Evolutionary conservation across 37 sponge, comb jelly and placozoan species (phyloP).

Genomic region (Crambe crambe): DNA sequence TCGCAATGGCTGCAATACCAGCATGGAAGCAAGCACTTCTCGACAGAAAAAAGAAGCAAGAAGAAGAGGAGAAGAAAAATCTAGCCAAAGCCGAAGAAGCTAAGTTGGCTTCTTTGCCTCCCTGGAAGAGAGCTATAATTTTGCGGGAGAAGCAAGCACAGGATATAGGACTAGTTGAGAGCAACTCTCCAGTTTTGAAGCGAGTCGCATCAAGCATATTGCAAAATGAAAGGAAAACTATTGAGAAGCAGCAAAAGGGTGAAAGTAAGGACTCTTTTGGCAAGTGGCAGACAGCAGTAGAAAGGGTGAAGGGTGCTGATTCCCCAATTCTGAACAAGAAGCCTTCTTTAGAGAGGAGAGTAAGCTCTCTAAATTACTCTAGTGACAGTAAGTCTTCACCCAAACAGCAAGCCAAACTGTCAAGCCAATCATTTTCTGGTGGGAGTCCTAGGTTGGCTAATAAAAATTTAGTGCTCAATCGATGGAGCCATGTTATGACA

Average conservation of each 20-base stretch:
- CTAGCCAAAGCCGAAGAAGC: constrained; percentile 66
- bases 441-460: neutral
- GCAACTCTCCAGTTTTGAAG: neutral
- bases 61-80: constrained; percentile 63
- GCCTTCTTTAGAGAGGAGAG: neutral
- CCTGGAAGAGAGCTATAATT: constrained; percentile 63
- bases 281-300: constrained; percentile 4
- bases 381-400: neutral
- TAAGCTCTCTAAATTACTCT: neutral
- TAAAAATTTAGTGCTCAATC: neutral
- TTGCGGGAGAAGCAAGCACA: constrained; percentile 6
- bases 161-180: neutral
- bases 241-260: neutral
- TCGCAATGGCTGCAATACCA: constrained; percentile 15
- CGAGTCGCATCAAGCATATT: neutral
- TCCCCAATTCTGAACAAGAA: neutral
- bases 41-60: constrained; percentile 65
- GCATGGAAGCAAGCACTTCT: constrained; percentile 80
- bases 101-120: constrained; percentile 45
- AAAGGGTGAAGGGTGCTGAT: neutral
- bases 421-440: no score
- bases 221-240: neutral
- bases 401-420: neutral
- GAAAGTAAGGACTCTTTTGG: neutral
- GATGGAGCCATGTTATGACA: neutral